Percentiles rank a stretch among this genome's conserved stretches.
Evolutionary conservation across 2,888 invertebrate species (phyloP).

Genomic region (Scrobipalpa costella): DNA sequence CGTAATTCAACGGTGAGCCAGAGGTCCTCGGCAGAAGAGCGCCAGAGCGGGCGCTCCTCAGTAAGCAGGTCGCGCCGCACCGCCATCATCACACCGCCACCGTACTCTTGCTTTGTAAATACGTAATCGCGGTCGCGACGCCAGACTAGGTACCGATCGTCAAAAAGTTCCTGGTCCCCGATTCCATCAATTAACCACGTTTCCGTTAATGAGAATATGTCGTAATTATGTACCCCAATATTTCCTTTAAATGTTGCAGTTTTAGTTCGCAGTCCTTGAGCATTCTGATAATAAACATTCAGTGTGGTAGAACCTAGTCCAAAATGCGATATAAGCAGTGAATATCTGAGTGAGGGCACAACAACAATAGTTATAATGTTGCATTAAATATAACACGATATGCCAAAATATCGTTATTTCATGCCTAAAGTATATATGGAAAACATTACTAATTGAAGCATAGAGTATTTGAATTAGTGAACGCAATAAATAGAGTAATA

Average conservation of each 20-base stretch:
- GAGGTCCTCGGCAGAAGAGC: too few relatives aligned
- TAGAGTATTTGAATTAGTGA: too few relatives aligned
- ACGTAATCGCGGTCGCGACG: slow-evolving; percentile 14
- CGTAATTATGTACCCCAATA: not conserved
- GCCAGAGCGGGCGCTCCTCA: too few relatives aligned
- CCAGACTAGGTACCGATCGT: not conserved
- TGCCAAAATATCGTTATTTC: too few relatives aligned
- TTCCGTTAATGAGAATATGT: slow-evolving; percentile 7
- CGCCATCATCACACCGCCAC: slow-evolving; percentile 10
- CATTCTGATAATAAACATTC: slow-evolving; percentile 18
- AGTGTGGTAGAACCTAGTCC: not conserved
- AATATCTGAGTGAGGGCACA: too few relatives aligned
- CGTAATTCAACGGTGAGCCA: too few relatives aligned
- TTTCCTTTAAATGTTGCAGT: not conserved
- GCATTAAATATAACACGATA: too few relatives aligned
- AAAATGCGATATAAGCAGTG: not conserved
- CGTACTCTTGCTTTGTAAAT: not conserved
- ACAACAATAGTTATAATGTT: too few relatives aligned
- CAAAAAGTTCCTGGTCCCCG: not conserved
- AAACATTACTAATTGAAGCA: too few relatives aligned
- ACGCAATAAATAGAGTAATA: too few relatives aligned
- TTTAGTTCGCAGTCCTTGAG: not conserved
- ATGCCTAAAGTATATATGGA: too few relatives aligned
- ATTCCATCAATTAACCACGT: slow-evolving; percentile 1
- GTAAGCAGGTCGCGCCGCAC: too few relatives aligned